Conservation (phyloP, 2,888 invertebrate genomes). For the Troglohyphantes excavatus region DNA sequence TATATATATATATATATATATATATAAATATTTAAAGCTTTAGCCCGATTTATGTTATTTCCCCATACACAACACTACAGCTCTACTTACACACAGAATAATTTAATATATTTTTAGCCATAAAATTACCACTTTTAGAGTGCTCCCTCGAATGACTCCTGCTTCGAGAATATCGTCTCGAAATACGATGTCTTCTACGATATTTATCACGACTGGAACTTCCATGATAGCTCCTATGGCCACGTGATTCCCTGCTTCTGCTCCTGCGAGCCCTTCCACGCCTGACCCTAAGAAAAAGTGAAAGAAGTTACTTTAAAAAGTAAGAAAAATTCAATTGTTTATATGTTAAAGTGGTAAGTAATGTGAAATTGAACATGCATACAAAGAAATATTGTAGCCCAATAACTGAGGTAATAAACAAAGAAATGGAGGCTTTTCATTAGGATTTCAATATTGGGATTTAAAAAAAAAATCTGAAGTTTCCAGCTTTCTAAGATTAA, state of each 20-base stretch:
- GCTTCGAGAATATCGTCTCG: constrained; percentile 52
- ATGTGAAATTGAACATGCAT: neutral
- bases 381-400: neutral
- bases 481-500: too few relatives aligned
- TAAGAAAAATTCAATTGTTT: neutral
- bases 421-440: too few relatives aligned
- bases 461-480: too few relatives aligned
- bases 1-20: too few relatives aligned
- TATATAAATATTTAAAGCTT: too few relatives aligned
- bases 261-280: constrained; percentile 17
- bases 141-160: constrained; percentile 68
- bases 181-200: constrained; percentile 78
- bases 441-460: too few relatives aligned
- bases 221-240: constrained; percentile 36
- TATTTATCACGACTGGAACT: constrained; percentile 78
- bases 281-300: neutral
- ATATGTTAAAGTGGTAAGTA: neutral
- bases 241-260: constrained; percentile 28
- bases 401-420: neutral
- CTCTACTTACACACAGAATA: neutral
- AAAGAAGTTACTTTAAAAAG: constrained; percentile 10
- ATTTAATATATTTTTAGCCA: neutral
- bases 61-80: too few relatives aligned
- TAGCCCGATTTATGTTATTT: too few relatives aligned
- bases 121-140: constrained; percentile 39